phyloP scores from a whole-genome alignment of 2,888 invertebrate genomes.

The Drosophila multiciliata region DNA sequence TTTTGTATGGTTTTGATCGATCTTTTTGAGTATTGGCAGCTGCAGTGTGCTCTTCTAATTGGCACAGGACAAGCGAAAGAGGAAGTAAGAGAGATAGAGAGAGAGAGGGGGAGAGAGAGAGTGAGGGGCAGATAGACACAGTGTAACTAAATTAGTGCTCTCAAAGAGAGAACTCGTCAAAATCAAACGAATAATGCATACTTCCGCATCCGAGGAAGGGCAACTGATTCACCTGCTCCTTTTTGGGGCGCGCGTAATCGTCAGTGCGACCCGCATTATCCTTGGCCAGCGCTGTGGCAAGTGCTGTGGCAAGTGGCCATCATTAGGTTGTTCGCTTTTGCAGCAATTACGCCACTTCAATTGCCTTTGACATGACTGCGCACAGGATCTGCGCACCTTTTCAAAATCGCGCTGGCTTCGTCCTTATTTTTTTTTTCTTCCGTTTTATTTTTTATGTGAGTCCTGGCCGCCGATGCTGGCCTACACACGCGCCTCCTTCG shows the following conservation, averaged over 20 bases:
- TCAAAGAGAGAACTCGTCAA: constrained; percentile 36
- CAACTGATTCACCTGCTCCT: constrained; percentile 74
- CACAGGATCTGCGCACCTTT: constrained; percentile 69
- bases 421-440: constrained; percentile 35
- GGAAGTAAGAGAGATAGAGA: not conserved
- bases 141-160: constrained; percentile 5
- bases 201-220: constrained; percentile 65
- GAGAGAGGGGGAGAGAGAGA: not conserved
- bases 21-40: constrained; percentile 40
- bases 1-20: constrained; percentile 10
- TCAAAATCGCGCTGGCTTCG: constrained; percentile 66
- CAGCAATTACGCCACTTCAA: constrained; percentile 74
- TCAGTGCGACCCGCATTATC: constrained; percentile 72
- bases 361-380: constrained; percentile 70
- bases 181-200: constrained; percentile 73
- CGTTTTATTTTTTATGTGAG: constrained; percentile 34
- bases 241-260: constrained; percentile 49
- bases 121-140: not conserved
- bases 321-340: constrained; percentile 64
- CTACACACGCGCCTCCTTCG: constrained; percentile 54
- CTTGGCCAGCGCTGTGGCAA: constrained; percentile 35
- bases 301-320: constrained; percentile 56
- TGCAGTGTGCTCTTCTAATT: constrained; percentile 33
- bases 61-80: not conserved
- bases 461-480: constrained; percentile 53